A percentile compares a stretch with the other conserved stretches of the same genome.
phyloP scores from a whole-genome alignment of 2,113 vertebrate genomes.

The Gambusia holbrooki region DNA sequence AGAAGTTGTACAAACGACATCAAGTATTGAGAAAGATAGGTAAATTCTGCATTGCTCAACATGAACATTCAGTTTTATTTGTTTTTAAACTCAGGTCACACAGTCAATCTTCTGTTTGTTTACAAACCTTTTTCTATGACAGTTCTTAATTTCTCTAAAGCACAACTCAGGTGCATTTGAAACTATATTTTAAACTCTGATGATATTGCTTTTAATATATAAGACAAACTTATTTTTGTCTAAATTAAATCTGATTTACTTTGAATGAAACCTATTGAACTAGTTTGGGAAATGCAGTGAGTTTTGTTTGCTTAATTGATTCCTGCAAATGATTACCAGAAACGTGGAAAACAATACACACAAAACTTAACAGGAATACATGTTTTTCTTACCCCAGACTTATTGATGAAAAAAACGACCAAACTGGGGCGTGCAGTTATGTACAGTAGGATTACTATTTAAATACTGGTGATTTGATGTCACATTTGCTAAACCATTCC shows the following conservation, averaged over 20 bases:
- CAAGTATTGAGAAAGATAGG: constrained; percentile 40
- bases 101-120: neutral
- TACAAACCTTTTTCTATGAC: neutral
- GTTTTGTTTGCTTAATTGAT: constrained; percentile 62
- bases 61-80: neutral
- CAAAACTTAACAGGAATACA: constrained; percentile 44
- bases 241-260: neutral
- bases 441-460: neutral
- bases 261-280: neutral
- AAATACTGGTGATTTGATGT: too few relatives aligned
- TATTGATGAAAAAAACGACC: constrained; percentile 4
- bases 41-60: constrained; percentile 35
- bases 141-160: neutral
- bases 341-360: constrained; percentile 19
- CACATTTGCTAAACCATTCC: too few relatives aligned
- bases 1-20: neutral
- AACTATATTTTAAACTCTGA: neutral
- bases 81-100: neutral
- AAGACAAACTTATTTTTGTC: neutral
- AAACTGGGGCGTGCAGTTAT: neutral
- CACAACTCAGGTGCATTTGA: neutral
- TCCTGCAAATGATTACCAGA: constrained; percentile 55
- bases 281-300: neutral
- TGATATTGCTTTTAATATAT: neutral
- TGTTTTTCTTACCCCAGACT: neutral